phyloP scores from a whole-genome alignment of 2,113 vertebrate species.

The Panthera uncia region DNA sequence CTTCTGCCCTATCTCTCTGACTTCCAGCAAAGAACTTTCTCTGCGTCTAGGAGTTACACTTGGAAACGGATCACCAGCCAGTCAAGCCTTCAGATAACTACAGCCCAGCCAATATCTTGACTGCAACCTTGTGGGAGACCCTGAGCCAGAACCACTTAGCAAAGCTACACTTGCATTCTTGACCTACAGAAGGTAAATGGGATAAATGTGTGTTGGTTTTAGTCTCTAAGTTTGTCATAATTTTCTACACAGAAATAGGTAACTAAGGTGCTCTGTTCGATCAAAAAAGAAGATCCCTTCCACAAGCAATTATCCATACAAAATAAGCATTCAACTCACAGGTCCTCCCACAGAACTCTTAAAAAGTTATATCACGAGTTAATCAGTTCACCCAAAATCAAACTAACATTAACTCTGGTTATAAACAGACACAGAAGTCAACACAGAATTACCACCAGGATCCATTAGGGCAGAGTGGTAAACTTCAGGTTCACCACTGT shows the following conservation, averaged over 20 bases:
- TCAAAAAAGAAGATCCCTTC: neutral
- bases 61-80: neutral
- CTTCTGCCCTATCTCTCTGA: neutral
- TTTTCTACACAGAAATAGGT: neutral
- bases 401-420: neutral
- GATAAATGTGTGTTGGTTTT: neutral
- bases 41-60: neutral
- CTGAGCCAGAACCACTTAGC: too few relatives aligned
- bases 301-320: neutral
- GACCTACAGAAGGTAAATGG: neutral
- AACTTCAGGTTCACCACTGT: neutral
- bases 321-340: neutral
- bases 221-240: neutral
- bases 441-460: neutral
- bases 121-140: neutral
- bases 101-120: neutral
- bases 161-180: neutral
- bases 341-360: neutral
- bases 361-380: neutral
- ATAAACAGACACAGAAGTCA: neutral
- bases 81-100: neutral
- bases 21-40: neutral
- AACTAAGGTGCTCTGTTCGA: neutral
- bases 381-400: neutral
- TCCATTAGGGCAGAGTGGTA: neutral